Evolutionary conservation across 1,140 invertebrate species (phyloP).

Genomic region (Thaumetopoea pityocampa): DNA sequence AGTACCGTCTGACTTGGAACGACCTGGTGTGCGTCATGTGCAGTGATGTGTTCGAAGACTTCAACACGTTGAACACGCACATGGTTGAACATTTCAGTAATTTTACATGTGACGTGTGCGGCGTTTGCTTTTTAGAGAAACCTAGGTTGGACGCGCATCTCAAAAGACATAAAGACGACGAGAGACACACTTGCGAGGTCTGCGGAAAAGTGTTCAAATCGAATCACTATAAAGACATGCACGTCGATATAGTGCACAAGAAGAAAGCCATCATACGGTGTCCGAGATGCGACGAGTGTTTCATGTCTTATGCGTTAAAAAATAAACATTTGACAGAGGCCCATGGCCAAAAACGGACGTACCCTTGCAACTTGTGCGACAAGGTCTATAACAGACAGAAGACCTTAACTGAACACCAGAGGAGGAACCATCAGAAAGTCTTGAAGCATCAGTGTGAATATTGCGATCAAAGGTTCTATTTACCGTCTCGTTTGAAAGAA

Average conservation of each 20-base stretch:
- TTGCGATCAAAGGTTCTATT: conserved; percentile 60
- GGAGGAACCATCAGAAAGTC: conserved; percentile 61
- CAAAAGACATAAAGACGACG: conserved; percentile 57
- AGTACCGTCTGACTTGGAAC: conserved; percentile 58
- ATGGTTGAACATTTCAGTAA: conserved; percentile 68
- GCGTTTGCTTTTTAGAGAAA: conserved; percentile 62
- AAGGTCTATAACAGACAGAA: conserved; percentile 69
- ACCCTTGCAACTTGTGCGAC: conserved; percentile 65
- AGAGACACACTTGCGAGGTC: conserved; percentile 58
- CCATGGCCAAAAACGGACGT: conserved; percentile 60
- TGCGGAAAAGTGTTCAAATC: conserved; percentile 68
- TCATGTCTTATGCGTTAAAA: conserved; percentile 63
- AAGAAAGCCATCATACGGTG: conserved; percentile 65
- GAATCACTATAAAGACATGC: conserved; percentile 66
- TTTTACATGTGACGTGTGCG: conserved; percentile 63
- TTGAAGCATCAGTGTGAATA: conserved; percentile 65
- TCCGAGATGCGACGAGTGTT: conserved; percentile 60
- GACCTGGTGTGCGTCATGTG: conserved; percentile 66
- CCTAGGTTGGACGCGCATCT: conserved; percentile 54
- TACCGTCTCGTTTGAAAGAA: conserved; percentile 53
- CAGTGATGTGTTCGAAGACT: conserved; percentile 61
- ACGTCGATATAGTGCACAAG: conserved; percentile 65
- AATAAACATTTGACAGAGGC: conserved; percentile 64
- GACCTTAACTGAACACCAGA: conserved; percentile 59
- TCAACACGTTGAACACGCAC: conserved; percentile 59